These are phyloP conservation scores for Criorhina ranunculi DNA, from an alignment of 2,888 invertebrate genomes.

Conservation along the genomic window DNA sequence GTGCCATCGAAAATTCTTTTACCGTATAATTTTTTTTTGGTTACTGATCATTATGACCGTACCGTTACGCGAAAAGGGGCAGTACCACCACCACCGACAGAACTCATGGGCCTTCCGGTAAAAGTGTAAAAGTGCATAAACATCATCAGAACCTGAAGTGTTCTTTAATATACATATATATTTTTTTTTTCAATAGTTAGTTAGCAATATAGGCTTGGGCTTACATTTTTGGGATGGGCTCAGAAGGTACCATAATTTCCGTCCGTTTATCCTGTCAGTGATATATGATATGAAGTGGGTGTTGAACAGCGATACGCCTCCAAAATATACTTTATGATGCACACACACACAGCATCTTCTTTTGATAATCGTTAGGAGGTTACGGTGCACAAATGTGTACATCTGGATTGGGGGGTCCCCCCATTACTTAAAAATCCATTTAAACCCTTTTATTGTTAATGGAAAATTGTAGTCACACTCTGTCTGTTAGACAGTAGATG, in stretches of 20 bases:
- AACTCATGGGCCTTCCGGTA: constrained; percentile 59
- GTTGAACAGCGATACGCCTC: constrained; percentile 26
- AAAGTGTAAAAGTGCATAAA: constrained; percentile 55
- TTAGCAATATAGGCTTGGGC: constrained; percentile 38
- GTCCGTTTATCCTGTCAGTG: constrained; percentile 44
- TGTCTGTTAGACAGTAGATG: constrained; percentile 19
- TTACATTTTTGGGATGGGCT: constrained; percentile 52
- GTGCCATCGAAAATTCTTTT: constrained; percentile 63
- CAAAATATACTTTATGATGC: constrained; percentile 16
- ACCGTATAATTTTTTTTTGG: constrained; percentile 53
- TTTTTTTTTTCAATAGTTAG: constrained; percentile 20
- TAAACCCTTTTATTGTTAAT: constrained; percentile 56
- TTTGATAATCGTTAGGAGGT: constrained; percentile 6
- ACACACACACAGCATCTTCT: constrained; percentile 35
- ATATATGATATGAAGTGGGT: constrained; percentile 50
- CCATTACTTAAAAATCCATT: constrained; percentile 46
- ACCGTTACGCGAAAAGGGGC: constrained; percentile 51
- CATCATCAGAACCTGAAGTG: constrained; percentile 32
- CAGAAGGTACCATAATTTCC: constrained; percentile 34
- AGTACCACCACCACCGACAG: constrained; percentile 12
- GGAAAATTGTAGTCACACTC: constrained; percentile 30
- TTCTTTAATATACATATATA: constrained; percentile 24
- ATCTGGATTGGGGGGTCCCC: constrained; percentile 12
- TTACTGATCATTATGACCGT: constrained; percentile 33
- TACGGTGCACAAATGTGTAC: constrained; percentile 14